Evolutionary conservation across 2,113 vertebrate species (phyloP).

Genomic region (Prietella phreatophila): DNA sequence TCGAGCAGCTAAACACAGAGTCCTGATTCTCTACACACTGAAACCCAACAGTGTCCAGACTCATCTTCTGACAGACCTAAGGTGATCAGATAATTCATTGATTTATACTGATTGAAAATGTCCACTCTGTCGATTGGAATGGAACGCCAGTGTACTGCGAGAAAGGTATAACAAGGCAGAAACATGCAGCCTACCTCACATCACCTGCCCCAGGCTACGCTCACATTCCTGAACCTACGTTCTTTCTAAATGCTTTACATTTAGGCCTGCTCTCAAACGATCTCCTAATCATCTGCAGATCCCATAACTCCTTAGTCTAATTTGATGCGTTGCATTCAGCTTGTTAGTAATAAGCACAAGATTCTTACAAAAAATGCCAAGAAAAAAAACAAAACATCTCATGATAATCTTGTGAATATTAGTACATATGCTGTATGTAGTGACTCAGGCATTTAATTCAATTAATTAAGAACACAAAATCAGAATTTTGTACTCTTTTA

Average conservation of each 20-base stretch:
- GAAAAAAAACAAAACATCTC: not conserved
- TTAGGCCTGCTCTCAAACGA: not conserved
- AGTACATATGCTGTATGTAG: not conserved
- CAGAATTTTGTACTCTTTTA: not conserved
- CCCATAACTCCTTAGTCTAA: not conserved
- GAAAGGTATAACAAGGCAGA: not conserved
- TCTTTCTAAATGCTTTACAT: not conserved
- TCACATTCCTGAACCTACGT: not conserved
- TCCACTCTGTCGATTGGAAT: too few species aligned
- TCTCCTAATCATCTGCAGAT: not conserved
- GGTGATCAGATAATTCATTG: too few species aligned
- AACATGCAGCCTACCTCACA: not conserved
- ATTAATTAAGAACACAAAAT: not conserved
- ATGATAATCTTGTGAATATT: not conserved
- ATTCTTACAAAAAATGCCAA: too few species aligned
- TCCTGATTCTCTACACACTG: too few species aligned
- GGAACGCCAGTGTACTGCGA: too few species aligned
- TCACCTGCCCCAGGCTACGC: too few species aligned
- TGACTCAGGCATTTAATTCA: not conserved
- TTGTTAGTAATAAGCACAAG: too few species aligned
- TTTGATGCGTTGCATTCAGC: too few species aligned
- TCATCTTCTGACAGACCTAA: too few species aligned
- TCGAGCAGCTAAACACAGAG: too few species aligned
- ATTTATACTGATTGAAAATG: too few species aligned
- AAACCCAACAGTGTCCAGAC: too few species aligned